These are phyloP conservation scores for Scrobipalpa costella DNA, from an alignment of 2,888 invertebrate genomes.

Conservation along the genomic window DNA sequence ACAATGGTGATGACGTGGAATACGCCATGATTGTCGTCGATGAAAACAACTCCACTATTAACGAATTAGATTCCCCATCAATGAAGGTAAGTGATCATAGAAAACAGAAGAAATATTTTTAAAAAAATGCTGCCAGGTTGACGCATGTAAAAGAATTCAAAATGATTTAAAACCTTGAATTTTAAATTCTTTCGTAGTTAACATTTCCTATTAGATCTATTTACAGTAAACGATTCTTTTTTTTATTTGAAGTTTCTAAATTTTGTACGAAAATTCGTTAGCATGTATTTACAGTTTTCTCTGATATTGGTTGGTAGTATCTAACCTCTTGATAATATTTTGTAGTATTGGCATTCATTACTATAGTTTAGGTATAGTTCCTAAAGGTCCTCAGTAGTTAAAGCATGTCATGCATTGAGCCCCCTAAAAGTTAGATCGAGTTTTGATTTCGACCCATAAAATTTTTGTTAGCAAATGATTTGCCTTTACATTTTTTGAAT, in stretches of 20 bases:
- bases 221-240: not conserved
- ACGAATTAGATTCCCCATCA: conserved; percentile 91
- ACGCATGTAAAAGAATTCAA: conserved; percentile 14
- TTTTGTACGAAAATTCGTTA: conserved; percentile 31
- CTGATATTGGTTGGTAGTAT: conserved; percentile 33
- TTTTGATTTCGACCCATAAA: conserved; percentile 21
- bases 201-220: conserved; percentile 9
- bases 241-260: conserved; percentile 10
- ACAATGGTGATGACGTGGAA: conserved; percentile 88
- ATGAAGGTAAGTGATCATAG: conserved; percentile 85
- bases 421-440: not conserved
- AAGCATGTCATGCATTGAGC: conserved; percentile 27
- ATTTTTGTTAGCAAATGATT: conserved; percentile 16
- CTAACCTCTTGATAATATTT: conserved; percentile 22
- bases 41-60: conserved; percentile 91
- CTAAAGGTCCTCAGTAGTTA: conserved; percentile 36
- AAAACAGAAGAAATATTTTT: not conserved
- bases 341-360: conserved; percentile 16
- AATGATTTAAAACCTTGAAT: too few species aligned
- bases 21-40: conserved; percentile 95
- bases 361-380: conserved; percentile 31
- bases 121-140: not conserved
- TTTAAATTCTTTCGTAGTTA: not conserved
- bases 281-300: conserved; percentile 43
- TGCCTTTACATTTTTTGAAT: conserved; percentile 15